Evolutionary conservation across 2,113 vertebrate species (phyloP).

Genomic region (Psilopsiagon aymara): DNA sequence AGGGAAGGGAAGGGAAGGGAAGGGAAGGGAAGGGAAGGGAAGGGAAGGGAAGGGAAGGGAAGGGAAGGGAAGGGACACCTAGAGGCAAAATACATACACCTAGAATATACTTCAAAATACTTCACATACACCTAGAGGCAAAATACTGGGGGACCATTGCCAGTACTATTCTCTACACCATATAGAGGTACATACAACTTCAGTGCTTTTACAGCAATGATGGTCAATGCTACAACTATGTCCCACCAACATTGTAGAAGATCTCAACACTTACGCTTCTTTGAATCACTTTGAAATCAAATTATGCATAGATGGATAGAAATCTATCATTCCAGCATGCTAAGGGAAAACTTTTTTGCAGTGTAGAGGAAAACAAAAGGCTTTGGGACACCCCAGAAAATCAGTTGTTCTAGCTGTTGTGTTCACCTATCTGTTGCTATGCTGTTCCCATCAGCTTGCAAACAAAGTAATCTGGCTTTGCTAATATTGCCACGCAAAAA

Average conservation of each 20-base stretch:
- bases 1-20: too few relatives aligned
- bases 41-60: too few relatives aligned
- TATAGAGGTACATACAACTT: accelerated
- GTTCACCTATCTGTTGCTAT: not conserved
- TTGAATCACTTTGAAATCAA: not conserved
- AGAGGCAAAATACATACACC: not conserved
- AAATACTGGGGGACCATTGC: not conserved
- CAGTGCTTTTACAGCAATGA: not conserved
- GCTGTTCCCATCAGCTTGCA: not conserved
- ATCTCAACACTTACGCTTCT: not conserved
- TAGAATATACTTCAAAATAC: too few relatives aligned
- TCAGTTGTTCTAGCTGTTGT: not conserved
- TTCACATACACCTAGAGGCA: not conserved
- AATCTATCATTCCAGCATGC: not conserved
- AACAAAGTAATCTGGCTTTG: not conserved
- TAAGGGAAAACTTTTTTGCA: not conserved
- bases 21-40: too few relatives aligned
- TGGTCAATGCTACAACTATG: not conserved
- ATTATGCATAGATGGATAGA: not conserved
- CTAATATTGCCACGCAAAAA: not conserved
- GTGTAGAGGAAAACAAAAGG: accelerated
- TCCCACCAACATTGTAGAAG: too few relatives aligned
- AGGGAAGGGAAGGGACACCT: not conserved
- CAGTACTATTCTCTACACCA: not conserved
- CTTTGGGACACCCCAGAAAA: not conserved